These are phyloP conservation scores for Micropoecilia bifurca DNA, from an alignment of 2,797 vertebrate genomes.

Conservation along the genomic window DNA sequence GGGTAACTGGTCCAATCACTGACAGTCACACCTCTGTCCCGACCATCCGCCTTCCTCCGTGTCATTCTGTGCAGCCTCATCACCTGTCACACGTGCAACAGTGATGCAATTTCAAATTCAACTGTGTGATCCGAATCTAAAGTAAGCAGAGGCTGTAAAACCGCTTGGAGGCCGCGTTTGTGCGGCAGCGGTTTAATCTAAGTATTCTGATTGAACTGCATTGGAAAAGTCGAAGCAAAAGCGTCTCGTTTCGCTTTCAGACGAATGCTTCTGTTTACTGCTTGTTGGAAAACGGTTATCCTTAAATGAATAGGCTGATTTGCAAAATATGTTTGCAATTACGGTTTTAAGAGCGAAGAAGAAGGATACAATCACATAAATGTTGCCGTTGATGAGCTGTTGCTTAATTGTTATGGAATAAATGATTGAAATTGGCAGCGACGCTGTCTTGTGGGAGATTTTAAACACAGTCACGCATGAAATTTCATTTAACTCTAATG, in stretches of 20 bases:
- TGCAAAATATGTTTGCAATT: slow-evolving; percentile 60
- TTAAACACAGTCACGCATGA: slow-evolving; percentile 24
- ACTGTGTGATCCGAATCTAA: slow-evolving; percentile 45
- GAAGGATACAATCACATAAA: slow-evolving; percentile 44
- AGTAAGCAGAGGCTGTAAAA: slow-evolving; percentile 23
- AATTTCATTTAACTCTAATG: slow-evolving; percentile 23
- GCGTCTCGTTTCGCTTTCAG: slow-evolving; percentile 40
- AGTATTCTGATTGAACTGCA: slow-evolving; percentile 24
- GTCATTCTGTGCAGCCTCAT: slow-evolving; percentile 22
- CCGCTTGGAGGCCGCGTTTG: slow-evolving; percentile 38
- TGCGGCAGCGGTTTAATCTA: slow-evolving; percentile 30
- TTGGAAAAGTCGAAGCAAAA: slow-evolving; percentile 35
- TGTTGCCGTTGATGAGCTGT: slow-evolving; percentile 24
- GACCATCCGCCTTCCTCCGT: slow-evolving; percentile 21
- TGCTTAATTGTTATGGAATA: slow-evolving; percentile 23
- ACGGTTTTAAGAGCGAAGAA: slow-evolving; percentile 35
- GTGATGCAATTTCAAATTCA: slow-evolving; percentile 45
- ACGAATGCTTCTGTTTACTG: slow-evolving; percentile 55
- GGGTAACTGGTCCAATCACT: slow-evolving; percentile 43
- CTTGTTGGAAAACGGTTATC: slow-evolving; percentile 57
- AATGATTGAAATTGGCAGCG: slow-evolving; percentile 7
- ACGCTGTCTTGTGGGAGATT: slow-evolving; percentile 22
- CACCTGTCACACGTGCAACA: slow-evolving; percentile 42
- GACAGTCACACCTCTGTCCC: slow-evolving; percentile 25
- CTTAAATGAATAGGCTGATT: slow-evolving; percentile 59